phyloP scores from a whole-genome alignment of 53 echinoderm and acorn worm genomes.

The Arbacia lixula region DNA sequence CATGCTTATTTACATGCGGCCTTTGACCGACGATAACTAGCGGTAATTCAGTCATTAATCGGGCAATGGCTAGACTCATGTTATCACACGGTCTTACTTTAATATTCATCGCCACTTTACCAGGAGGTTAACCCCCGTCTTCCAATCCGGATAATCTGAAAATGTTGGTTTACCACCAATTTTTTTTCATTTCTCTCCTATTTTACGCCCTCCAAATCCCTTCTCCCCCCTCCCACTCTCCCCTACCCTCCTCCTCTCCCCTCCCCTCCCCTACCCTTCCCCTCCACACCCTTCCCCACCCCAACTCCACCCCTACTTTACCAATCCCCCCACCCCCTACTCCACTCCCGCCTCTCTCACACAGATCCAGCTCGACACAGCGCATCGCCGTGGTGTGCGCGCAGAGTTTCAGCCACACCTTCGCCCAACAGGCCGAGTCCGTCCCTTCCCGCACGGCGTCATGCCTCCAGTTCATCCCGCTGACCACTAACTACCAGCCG shows the following conservation, averaged over 20 bases:
- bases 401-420: constrained; percentile 74
- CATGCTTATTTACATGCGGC: no score
- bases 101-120: no score
- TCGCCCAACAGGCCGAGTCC: constrained; percentile 77
- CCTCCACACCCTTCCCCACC: neutral
- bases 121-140: no score
- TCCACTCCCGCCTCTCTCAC: neutral
- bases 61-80: no score
- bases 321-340: neutral
- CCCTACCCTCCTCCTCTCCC: neutral
- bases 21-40: no score
- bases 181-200: no score
- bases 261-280: neutral
- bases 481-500: constrained; percentile 73
- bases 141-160: no score
- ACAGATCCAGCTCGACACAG: constrained; percentile 21
- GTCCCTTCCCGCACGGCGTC: constrained; percentile 59
- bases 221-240: neutral
- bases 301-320: neutral
- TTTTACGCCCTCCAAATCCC: no score
- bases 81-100: no score
- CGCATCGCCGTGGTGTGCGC: constrained; percentile 72
- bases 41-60: no score
- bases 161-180: no score
- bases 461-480: constrained; percentile 72